Percentiles rank a stretch among this genome's conserved stretches.
These are phyloP conservation scores for Lamprologus lemairii DNA, from an alignment of 2,113 vertebrate genomes.

Conservation along the genomic window DNA sequence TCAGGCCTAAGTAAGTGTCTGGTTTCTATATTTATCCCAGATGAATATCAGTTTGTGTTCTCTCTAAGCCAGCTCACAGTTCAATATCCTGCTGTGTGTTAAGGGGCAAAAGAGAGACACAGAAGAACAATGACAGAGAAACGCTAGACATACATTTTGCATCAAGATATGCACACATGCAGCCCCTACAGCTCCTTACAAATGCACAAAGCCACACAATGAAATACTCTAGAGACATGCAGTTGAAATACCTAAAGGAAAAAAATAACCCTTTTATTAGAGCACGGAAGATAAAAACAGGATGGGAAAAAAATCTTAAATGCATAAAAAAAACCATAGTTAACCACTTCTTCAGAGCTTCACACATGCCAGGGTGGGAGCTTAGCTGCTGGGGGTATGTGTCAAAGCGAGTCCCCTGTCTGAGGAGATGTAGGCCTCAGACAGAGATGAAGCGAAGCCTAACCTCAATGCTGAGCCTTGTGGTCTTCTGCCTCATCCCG, in stretches of 20 bases:
- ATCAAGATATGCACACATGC: not conserved
- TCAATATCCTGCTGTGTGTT: constrained; percentile 44
- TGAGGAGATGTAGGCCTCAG: constrained; percentile 68
- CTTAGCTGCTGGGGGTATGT: constrained; percentile 44
- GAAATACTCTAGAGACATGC: constrained; percentile 5
- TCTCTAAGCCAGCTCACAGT: constrained; percentile 24
- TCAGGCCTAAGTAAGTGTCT: constrained; percentile 24
- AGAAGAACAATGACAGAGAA: constrained; percentile 33
- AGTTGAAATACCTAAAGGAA: not conserved
- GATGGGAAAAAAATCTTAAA: not conserved
- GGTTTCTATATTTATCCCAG: constrained; percentile 55
- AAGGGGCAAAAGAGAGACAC: constrained; percentile 5
- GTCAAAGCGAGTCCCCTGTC: constrained; percentile 54
- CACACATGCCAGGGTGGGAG: constrained; percentile 57
- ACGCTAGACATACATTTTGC: not conserved
- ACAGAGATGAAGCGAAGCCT: constrained; percentile 66
- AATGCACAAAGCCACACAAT: not conserved
- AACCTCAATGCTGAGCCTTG: constrained; percentile 55
- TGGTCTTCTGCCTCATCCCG: constrained; percentile 20
- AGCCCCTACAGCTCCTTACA: not conserved
- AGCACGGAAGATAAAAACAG: not conserved
- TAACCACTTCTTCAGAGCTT: constrained; percentile 58
- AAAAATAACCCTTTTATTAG: not conserved
- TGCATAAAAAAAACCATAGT: constrained; percentile 6
- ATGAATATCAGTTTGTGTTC: constrained; percentile 32